Conservation (phyloP, 1,140 invertebrate genomes). For the Zaprionus lachaisei region DNA sequence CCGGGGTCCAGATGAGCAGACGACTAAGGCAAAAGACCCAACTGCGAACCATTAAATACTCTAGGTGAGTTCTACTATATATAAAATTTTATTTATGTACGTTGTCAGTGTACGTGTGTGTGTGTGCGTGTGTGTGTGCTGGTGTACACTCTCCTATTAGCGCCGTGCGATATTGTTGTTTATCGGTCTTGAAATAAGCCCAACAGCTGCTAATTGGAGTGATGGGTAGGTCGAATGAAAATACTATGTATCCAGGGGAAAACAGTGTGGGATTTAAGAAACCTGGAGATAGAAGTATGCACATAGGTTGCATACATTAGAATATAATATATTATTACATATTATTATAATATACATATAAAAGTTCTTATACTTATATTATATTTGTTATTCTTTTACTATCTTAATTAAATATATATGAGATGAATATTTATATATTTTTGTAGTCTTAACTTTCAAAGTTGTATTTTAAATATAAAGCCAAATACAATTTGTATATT, state of each 20-base stretch:
- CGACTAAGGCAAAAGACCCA: constrained; percentile 24
- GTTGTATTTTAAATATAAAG: no score
- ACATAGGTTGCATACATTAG: not conserved
- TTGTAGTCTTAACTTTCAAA: not conserved
- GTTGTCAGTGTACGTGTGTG: constrained; percentile 7
- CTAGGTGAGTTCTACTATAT: constrained; percentile 54
- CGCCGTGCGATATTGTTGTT: constrained; percentile 34
- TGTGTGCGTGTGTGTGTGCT: constrained; percentile 30
- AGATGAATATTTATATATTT: no score
- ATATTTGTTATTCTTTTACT: no score
- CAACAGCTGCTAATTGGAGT: constrained; percentile 69
- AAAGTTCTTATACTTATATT: no score
- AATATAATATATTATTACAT: no score
- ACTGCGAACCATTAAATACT: constrained; percentile 40
- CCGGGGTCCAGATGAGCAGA: constrained; percentile 31
- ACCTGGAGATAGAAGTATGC: not conserved
- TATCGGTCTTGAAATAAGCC: constrained; percentile 35
- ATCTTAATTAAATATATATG: no score
- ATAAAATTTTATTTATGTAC: constrained; percentile 2
- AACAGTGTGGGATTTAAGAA: not conserved
- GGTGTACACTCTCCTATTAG: constrained; percentile 55
- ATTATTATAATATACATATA: no score
- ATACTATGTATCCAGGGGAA: constrained; percentile 3
- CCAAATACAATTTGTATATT: not conserved
- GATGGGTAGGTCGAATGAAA: constrained; percentile 48